These are phyloP conservation scores for Zosterops pallidus DNA, from an alignment of 2,113 vertebrate genomes.

Conservation along the genomic window DNA sequence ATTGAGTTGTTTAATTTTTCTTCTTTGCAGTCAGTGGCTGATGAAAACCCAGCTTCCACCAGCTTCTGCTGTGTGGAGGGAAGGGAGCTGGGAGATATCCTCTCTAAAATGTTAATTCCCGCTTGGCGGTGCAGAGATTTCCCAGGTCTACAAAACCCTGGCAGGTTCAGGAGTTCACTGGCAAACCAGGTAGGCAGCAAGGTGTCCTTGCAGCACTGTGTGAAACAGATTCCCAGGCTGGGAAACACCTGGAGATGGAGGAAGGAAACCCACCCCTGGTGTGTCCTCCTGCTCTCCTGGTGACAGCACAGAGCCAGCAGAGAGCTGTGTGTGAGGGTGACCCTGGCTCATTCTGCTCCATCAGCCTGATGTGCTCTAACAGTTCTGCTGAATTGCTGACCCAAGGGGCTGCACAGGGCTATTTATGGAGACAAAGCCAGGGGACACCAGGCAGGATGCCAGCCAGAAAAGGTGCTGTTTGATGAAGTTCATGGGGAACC, in stretches of 20 bases:
- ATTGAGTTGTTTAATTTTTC: fast-evolving
- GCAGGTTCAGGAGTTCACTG: constrained; percentile 28
- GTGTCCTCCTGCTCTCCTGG: background rate
- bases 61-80: background rate
- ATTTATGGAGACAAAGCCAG: background rate
- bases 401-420: background rate
- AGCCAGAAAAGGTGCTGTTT: fast-evolving
- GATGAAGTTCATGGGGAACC: background rate
- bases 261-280: background rate
- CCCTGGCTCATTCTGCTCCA: fast-evolving
- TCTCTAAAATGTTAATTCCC: constrained; percentile 51
- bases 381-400: constrained; percentile 33
- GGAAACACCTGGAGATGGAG: background rate
- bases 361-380: background rate
- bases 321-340: background rate
- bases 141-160: background rate
- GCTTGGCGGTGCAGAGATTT: background rate
- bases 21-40: background rate
- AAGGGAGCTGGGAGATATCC: constrained; percentile 22
- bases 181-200: background rate
- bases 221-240: background rate
- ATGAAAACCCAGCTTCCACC: background rate
- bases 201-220: background rate
- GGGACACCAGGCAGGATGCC: background rate
- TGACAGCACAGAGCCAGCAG: background rate